phyloP scores from a whole-genome alignment of 1,140 invertebrate genomes.

The Lasioglossum baleicum region DNA sequence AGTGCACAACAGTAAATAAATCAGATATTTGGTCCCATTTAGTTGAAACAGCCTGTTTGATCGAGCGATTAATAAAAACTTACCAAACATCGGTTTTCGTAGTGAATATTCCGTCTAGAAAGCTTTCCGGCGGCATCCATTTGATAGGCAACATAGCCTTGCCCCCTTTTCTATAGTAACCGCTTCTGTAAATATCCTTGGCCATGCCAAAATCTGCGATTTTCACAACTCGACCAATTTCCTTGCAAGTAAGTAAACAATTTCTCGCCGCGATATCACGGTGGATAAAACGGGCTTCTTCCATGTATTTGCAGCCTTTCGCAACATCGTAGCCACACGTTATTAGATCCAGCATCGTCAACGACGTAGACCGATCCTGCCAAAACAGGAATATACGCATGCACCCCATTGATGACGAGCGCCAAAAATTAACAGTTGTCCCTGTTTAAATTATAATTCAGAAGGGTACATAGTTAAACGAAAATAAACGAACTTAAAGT shows the following conservation, averaged over 20 bases:
- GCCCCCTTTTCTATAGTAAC: conserved; percentile 98
- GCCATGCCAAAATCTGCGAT: conserved; percentile 99
- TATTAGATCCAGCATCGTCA: conserved; percentile 94
- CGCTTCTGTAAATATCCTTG: conserved; percentile 95
- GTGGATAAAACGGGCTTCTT: conserved; percentile 98
- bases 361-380: conserved; percentile 86
- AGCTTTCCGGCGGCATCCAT: conserved; percentile 99
- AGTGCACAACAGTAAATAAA: no score
- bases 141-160: conserved; percentile 98
- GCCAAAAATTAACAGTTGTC: conserved; percentile 16
- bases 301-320: conserved; percentile 97
- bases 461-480: conserved; percentile 8
- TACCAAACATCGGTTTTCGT: conserved; percentile 99
- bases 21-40: no score
- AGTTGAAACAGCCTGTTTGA: no score
- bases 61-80: conserved; percentile 56
- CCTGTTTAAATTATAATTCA: conserved; percentile 19
- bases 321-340: conserved; percentile 95
- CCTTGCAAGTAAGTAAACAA: conserved; percentile 95
- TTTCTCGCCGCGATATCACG: conserved; percentile 99
- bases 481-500: conserved; percentile 10
- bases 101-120: conserved; percentile 98
- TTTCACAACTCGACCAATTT: conserved; percentile 93
- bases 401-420: conserved; percentile 12
- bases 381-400: conserved; percentile 58